Evolutionary conservation across 2,888 invertebrate genomes (phyloP).

Genomic region (Caenorhabditis angaria): DNA sequence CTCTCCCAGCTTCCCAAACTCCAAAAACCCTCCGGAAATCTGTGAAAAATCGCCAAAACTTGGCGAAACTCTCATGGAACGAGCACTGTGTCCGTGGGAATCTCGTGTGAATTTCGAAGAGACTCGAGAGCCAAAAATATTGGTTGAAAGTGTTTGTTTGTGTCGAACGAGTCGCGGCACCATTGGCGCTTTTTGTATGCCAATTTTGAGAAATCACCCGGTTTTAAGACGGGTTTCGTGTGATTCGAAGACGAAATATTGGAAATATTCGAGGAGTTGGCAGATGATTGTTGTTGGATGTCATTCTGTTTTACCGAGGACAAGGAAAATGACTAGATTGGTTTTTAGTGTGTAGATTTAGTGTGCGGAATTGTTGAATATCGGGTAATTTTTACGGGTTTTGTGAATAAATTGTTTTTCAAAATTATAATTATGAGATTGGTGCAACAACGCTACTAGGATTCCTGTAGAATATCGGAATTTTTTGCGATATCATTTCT

Average conservation of each 20-base stretch:
- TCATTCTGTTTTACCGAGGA: constrained; percentile 65
- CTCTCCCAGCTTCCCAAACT: constrained; percentile 22
- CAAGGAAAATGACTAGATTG: constrained; percentile 47
- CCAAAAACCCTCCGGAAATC: too few relatives aligned
- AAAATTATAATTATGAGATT: too few relatives aligned
- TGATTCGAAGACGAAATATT: constrained; percentile 52
- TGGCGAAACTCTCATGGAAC: constrained; percentile 58
- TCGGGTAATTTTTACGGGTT: too few relatives aligned
- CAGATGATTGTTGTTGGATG: constrained; percentile 65
- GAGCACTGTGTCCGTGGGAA: constrained; percentile 67
- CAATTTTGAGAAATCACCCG: constrained; percentile 20
- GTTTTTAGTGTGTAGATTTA: too few relatives aligned
- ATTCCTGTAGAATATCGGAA: too few relatives aligned
- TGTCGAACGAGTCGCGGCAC: constrained; percentile 65
- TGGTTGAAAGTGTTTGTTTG: constrained; percentile 65
- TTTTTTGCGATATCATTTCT: too few relatives aligned
- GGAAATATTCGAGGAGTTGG: constrained; percentile 41
- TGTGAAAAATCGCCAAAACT: constrained; percentile 43
- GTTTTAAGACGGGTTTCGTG: constrained; percentile 59
- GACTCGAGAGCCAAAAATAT: constrained; percentile 65
- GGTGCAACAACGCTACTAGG: too few relatives aligned
- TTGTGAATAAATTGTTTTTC: too few relatives aligned
- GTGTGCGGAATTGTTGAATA: too few relatives aligned
- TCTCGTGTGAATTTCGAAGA: constrained; percentile 65
- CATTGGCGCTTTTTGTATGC: constrained; percentile 19